These are phyloP conservation scores for Cheilosia vulpina DNA, from an alignment of 2,888 invertebrate species.

Conservation along the genomic window DNA sequence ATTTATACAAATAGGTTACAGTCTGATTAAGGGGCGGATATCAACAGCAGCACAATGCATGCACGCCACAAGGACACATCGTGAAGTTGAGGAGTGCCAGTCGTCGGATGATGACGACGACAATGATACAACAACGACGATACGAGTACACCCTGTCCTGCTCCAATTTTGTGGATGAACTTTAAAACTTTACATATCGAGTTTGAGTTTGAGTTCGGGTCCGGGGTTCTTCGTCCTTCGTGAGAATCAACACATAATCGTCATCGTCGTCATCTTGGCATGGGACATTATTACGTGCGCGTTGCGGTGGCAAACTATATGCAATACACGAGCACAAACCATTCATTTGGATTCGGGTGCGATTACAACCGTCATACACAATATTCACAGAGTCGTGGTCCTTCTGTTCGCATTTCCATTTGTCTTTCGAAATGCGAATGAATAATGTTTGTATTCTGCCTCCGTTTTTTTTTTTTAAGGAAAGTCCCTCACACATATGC, in stretches of 20 bases:
- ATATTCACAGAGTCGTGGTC: conserved; percentile 16
- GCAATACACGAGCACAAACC: conserved; percentile 48
- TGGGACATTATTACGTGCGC: neutral
- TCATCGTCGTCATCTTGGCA: conserved; percentile 16
- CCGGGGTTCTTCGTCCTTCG: conserved; percentile 1
- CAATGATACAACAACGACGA: conserved; percentile 27
- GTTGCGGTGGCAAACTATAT: conserved; percentile 11
- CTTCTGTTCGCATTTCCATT: conserved; percentile 60
- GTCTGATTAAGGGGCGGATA: conserved; percentile 75
- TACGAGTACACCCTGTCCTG: conserved; percentile 15
- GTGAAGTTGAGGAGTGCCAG: conserved; percentile 21
- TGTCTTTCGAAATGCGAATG: conserved; percentile 44
- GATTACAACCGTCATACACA: conserved; percentile 48
- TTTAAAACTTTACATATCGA: conserved; percentile 51
- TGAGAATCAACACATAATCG: conserved; percentile 34
- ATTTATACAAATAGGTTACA: conserved; percentile 75
- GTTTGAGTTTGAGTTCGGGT: neutral
- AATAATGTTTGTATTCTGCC: conserved; percentile 6
- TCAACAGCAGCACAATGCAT: conserved; percentile 70
- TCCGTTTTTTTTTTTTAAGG: conserved; percentile 13
- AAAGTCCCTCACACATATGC: conserved; percentile 51
- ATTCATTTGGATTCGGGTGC: conserved; percentile 19
- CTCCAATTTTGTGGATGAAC: conserved; percentile 44
- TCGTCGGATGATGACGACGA: conserved; percentile 39
- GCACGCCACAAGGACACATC: conserved; percentile 48